Percentiles rank a stretch among this genome's conserved stretches.
Evolutionary conservation across 2,888 invertebrate genomes (phyloP).

Genomic region (Theretra japonica): DNA sequence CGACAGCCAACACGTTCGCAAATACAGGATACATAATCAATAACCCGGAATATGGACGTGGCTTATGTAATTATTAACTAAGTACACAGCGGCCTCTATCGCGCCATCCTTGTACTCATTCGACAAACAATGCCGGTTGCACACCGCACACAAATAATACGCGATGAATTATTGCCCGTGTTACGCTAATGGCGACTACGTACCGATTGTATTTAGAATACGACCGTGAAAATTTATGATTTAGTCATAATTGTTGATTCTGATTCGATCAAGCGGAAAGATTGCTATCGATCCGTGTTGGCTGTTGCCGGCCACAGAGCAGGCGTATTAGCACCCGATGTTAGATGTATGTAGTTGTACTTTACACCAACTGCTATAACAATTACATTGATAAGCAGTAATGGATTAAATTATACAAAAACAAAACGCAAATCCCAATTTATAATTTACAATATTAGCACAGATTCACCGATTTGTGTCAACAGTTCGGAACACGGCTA

Average conservation of each 20-base stretch:
- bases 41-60: constrained; percentile 60
- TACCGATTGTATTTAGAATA: constrained; percentile 31
- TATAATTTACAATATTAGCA: not conserved
- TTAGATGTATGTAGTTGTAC: not conserved
- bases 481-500: constrained; percentile 30
- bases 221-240: constrained; percentile 10
- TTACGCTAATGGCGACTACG: constrained; percentile 29
- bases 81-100: constrained; percentile 73
- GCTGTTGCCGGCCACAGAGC: not conserved
- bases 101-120: constrained; percentile 77
- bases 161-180: constrained; percentile 69
- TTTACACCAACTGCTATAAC: too few relatives aligned
- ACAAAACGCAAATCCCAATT: not conserved
- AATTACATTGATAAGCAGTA: too few relatives aligned
- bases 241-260: not conserved
- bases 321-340: not conserved
- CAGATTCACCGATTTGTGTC: not conserved
- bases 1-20: constrained; percentile 47
- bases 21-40: constrained; percentile 67
- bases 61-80: constrained; percentile 80
- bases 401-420: not conserved
- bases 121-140: constrained; percentile 72
- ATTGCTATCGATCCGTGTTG: constrained; percentile 1
- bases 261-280: not conserved
- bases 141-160: constrained; percentile 76